These are phyloP conservation scores for Cyclura pinguis DNA, from an alignment of 2,797 vertebrate genomes.

Conservation along the genomic window DNA sequence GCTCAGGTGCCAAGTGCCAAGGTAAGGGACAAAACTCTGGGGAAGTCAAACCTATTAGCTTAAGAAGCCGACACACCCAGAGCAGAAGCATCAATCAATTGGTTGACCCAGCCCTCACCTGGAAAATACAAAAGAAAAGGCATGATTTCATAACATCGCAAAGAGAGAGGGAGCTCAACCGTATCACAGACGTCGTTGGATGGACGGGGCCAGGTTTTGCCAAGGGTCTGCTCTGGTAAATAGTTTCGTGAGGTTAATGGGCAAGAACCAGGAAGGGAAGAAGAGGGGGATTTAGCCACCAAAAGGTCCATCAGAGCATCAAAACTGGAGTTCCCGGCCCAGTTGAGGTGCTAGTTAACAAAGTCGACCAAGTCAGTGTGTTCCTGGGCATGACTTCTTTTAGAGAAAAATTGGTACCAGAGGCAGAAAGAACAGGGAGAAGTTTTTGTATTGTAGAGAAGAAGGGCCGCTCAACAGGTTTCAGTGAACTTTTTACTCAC, in stretches of 20 bases:
- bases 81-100: conserved; percentile 37
- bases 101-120: not conserved
- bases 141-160: conserved; percentile 20
- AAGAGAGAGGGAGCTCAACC: not conserved
- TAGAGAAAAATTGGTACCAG: no score
- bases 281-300: not conserved
- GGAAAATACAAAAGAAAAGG: not conserved
- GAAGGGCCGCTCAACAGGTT: no score
- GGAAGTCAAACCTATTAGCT: not conserved
- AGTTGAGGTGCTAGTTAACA: not conserved
- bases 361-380: not conserved
- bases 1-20: not conserved
- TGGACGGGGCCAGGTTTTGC: not conserved
- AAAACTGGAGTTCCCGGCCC: not conserved
- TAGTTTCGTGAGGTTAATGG: not conserved
- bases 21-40: not conserved
- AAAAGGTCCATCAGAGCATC: not conserved
- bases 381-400: no score
- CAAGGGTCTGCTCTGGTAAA: not conserved
- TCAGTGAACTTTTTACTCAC: no score
- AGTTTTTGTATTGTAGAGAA: no score
- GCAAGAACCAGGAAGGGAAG: no score
- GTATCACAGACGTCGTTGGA: not conserved
- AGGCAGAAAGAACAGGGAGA: no score
- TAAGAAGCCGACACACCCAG: conserved; percentile 25